Evolutionary conservation across 2,888 invertebrate genomes (phyloP).

Genomic region (Cheilosia scutellata): DNA sequence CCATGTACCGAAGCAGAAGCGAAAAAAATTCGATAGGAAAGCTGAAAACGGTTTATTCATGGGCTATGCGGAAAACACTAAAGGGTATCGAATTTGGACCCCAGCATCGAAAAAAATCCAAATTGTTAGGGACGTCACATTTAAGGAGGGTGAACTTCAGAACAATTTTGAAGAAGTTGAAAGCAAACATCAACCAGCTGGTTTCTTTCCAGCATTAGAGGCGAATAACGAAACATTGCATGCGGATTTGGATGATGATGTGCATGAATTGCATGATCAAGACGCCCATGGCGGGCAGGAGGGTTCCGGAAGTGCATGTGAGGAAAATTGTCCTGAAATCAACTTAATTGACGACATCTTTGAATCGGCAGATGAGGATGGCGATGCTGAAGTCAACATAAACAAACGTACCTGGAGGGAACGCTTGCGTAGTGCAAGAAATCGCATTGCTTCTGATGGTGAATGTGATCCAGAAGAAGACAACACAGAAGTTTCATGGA

Average conservation of each 20-base stretch:
- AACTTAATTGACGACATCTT: neutral
- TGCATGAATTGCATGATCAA: neutral
- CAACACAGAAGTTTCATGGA: neutral
- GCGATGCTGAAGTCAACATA: neutral
- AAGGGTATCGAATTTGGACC: conserved; percentile 77
- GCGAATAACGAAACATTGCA: neutral
- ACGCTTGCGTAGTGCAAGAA: too few relatives aligned
- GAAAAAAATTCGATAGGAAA: conserved; percentile 78
- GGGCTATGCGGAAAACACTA: conserved; percentile 79
- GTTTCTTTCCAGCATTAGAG: neutral
- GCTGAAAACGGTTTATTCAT: conserved; percentile 71
- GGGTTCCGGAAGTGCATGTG: neutral
- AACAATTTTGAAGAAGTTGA: neutral
- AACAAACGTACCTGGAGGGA: too few relatives aligned
- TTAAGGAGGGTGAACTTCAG: conserved; percentile 19
- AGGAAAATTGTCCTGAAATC: neutral
- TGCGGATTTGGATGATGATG: neutral
- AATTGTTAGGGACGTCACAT: conserved; percentile 49
- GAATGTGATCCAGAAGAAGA: neutral
- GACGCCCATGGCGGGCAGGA: neutral
- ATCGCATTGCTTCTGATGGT: too few relatives aligned
- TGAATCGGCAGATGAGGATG: conserved; percentile 1
- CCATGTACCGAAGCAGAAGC: conserved; percentile 79
- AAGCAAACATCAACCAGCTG: neutral
- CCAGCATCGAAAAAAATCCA: conserved; percentile 14